Conservation (phyloP, 2,888 invertebrate genomes). For the Amphipoea oculea region DNA sequence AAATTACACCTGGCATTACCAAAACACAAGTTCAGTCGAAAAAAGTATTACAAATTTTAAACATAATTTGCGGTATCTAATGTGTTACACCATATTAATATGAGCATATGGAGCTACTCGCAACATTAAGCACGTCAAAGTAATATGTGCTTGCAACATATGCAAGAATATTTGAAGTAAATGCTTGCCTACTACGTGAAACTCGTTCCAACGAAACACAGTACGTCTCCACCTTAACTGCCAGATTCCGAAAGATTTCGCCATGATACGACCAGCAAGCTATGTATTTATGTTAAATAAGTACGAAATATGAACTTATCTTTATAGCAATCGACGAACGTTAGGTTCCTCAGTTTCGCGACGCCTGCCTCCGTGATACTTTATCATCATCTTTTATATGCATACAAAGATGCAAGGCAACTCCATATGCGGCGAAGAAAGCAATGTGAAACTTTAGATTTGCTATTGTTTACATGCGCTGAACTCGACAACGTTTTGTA, state of each 20-base stretch:
- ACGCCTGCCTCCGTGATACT: slow-evolving; percentile 45
- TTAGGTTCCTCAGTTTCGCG: slow-evolving; percentile 42
- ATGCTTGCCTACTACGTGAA: slow-evolving; percentile 36
- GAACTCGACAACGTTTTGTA: slow-evolving; percentile 56
- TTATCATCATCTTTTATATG: slow-evolving; percentile 57
- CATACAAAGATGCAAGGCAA: slow-evolving; percentile 48
- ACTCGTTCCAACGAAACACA: slow-evolving; percentile 52
- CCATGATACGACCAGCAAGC: slow-evolving; percentile 44
- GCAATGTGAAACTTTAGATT: slow-evolving; percentile 75
- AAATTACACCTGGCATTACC: slow-evolving; percentile 12
- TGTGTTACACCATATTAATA: slow-evolving; percentile 39
- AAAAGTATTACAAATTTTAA: slow-evolving; percentile 25
- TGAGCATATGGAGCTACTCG: slow-evolving; percentile 31
- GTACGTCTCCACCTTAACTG: slow-evolving; percentile 45
- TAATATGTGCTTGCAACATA: slow-evolving; percentile 59
- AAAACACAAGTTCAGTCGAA: slow-evolving; percentile 6
- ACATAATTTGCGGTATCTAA: slow-evolving; percentile 36
- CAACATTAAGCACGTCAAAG: slow-evolving; percentile 63
- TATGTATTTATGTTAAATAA: slow-evolving; percentile 64
- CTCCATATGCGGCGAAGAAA: slow-evolving; percentile 65
- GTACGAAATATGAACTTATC: slow-evolving; percentile 65
- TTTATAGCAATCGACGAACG: slow-evolving; percentile 61
- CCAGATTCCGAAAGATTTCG: slow-evolving; percentile 61
- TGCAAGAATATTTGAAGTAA: slow-evolving; percentile 61
- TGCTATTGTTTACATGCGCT: slow-evolving; percentile 69